Percentiles rank a stretch among this genome's conserved stretches.
phyloP scores from a whole-genome alignment of 2,797 vertebrate genomes.

The Pachyuromys duprasi region DNA sequence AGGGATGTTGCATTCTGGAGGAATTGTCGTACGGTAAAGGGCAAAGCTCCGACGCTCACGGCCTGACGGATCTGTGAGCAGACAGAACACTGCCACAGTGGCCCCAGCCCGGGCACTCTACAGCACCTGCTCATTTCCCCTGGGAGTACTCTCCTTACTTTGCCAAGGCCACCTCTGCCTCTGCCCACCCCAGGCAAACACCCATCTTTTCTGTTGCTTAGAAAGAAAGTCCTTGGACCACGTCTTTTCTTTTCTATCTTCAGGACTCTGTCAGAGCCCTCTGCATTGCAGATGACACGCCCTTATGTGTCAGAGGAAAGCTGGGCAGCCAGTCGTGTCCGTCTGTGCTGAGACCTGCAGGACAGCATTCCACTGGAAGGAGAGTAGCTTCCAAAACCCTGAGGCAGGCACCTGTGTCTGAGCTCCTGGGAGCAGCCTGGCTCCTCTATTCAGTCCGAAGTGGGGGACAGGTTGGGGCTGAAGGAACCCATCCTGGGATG shows the following conservation, averaged over 20 bases:
- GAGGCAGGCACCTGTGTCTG: background rate
- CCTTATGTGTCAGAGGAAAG: background rate
- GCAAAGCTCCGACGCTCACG: background rate
- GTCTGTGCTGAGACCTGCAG: background rate
- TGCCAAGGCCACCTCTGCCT: background rate
- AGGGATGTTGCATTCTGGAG: background rate
- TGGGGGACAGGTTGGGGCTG: background rate
- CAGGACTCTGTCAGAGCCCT: background rate
- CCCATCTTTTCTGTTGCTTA: background rate
- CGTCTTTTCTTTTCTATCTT: background rate
- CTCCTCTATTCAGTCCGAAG: background rate
- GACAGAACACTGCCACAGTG: background rate
- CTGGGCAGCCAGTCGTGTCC: background rate
- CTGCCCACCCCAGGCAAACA: background rate
- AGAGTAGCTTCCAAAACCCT: background rate
- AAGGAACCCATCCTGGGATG: background rate
- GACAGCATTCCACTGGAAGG: background rate
- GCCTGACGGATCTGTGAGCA: background rate
- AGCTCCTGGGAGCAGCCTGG: background rate
- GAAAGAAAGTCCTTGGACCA: background rate
- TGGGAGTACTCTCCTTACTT: background rate
- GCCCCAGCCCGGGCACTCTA: background rate
- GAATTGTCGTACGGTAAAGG: background rate
- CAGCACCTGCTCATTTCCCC: background rate
- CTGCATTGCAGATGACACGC: background rate